A percentile compares a stretch with the other conserved stretches of the same genome.
Conservation (phyloP, 2,797 vertebrate species). For the Sarcophilus harrisii region DNA sequence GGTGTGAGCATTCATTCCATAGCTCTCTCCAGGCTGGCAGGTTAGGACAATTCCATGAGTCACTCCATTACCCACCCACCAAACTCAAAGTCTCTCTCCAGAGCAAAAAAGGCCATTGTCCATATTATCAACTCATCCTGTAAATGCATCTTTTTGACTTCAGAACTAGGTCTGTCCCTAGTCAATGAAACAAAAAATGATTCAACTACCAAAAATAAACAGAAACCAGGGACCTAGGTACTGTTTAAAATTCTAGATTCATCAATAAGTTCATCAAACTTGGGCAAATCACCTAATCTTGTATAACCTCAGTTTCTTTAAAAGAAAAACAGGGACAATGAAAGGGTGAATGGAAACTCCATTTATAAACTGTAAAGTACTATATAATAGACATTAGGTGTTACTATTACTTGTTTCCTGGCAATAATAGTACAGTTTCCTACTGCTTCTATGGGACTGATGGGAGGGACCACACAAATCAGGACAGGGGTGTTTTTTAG, state of each 20-base stretch:
- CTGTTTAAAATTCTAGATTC: neutral
- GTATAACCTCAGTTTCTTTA: neutral
- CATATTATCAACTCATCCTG: neutral
- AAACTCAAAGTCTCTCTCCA: neutral
- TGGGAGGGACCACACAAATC: neutral
- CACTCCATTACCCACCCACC: neutral
- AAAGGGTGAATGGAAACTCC: neutral
- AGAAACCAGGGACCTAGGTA: neutral
- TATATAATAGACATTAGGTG: neutral
- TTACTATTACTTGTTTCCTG: neutral
- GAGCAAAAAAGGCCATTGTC: neutral
- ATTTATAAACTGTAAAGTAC: neutral
- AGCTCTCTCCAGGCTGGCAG: neutral
- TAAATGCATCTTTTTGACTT: neutral
- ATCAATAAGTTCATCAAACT: neutral
- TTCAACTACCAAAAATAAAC: neutral
- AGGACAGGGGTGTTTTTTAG: neutral
- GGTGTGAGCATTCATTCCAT: neutral
- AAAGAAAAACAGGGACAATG: neutral
- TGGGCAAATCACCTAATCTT: neutral
- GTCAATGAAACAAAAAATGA: neutral
- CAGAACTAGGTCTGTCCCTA: neutral
- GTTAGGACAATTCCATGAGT: neutral
- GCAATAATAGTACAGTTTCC: neutral
- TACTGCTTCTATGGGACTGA: neutral